Conservation (phyloP, 2,113 vertebrate genomes). For the Psilopsiagon aurifrons region DNA sequence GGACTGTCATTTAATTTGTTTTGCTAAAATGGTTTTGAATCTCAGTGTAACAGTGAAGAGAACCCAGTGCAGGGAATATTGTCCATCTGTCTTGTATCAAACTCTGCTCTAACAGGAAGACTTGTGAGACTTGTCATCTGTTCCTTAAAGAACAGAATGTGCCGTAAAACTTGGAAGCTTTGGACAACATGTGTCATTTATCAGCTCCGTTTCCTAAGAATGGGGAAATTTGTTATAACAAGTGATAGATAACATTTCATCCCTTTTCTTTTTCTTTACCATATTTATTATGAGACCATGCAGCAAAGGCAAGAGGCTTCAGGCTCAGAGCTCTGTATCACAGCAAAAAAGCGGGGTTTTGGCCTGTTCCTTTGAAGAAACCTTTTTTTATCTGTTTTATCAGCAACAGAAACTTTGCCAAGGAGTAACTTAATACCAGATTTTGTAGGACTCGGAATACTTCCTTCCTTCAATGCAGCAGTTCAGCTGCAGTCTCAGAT, state of each 20-base stretch:
- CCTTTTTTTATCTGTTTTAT: not conserved
- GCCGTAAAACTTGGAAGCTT: conserved; percentile 60
- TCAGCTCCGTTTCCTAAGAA: conserved; percentile 1
- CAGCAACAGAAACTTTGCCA: not conserved
- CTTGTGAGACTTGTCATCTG: conserved; percentile 74
- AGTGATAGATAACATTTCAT: not conserved
- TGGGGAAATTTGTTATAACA: conserved; percentile 1
- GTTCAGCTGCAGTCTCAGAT: not conserved
- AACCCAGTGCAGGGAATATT: conserved; percentile 35
- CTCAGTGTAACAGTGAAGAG: not conserved
- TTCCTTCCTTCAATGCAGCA: not conserved
- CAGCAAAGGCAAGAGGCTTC: not conserved
- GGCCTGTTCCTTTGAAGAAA: conserved; percentile 7
- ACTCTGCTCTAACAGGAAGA: conserved; percentile 55
- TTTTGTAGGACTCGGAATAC: not conserved
- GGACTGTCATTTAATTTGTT: conserved; percentile 24
- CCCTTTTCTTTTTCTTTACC: not conserved
- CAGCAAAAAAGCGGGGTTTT: not conserved
- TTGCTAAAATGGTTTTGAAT: conserved; percentile 10
- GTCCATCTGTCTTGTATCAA: conserved; percentile 73
- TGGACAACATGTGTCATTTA: conserved; percentile 47
- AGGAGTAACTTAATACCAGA: not conserved
- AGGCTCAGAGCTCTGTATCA: not conserved
- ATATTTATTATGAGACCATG: not conserved
- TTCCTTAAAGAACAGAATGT: conserved; percentile 74